A percentile compares a stretch with the other conserved stretches of the same genome.
phyloP scores from a whole-genome alignment of 2,888 invertebrate genomes.

The Scaptodrosophila latifasciaeformis region DNA sequence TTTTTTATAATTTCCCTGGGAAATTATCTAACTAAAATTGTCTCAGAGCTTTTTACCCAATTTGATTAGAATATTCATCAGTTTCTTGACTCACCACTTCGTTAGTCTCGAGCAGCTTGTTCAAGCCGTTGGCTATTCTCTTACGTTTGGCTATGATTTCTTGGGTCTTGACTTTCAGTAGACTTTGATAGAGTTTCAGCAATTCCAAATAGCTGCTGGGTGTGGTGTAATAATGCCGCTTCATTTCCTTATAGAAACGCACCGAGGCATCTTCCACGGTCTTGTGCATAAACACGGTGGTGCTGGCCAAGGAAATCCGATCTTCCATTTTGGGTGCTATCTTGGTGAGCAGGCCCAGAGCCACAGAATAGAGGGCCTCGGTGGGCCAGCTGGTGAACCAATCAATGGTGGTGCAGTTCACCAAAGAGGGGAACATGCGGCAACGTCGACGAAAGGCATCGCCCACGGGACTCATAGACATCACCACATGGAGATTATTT shows the following conservation, averaged over 20 bases:
- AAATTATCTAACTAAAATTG: no score
- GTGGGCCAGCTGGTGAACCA: slow-evolving; percentile 96
- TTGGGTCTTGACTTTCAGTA: slow-evolving; percentile 83
- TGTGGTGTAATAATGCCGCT: slow-evolving; percentile 91
- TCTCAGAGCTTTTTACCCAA: no score
- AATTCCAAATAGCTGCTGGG: slow-evolving; percentile 93
- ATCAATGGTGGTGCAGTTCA: slow-evolving; percentile 95
- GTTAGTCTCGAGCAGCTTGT: slow-evolving; percentile 74
- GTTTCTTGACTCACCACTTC: slow-evolving; percentile 70
- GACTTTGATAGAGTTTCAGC: slow-evolving; percentile 84
- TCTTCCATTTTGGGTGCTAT: slow-evolving; percentile 77
- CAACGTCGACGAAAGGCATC: slow-evolving; percentile 91
- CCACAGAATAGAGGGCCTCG: slow-evolving; percentile 90
- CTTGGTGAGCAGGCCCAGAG: slow-evolving; percentile 81
- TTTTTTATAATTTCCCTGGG: no score
- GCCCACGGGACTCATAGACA: slow-evolving; percentile 94
- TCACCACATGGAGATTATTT: slow-evolving; percentile 87
- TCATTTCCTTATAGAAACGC: slow-evolving; percentile 86
- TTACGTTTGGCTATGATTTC: slow-evolving; percentile 80
- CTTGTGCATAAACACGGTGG: slow-evolving; percentile 85
- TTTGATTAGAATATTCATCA: no score
- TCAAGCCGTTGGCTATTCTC: slow-evolving; percentile 85
- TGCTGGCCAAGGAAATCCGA: slow-evolving; percentile 77
- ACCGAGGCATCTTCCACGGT: slow-evolving; percentile 88
- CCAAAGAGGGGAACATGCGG: slow-evolving; percentile 94